Conservation (phyloP, 2,113 vertebrate species). For the Hippocampus mohnikei region DNA sequence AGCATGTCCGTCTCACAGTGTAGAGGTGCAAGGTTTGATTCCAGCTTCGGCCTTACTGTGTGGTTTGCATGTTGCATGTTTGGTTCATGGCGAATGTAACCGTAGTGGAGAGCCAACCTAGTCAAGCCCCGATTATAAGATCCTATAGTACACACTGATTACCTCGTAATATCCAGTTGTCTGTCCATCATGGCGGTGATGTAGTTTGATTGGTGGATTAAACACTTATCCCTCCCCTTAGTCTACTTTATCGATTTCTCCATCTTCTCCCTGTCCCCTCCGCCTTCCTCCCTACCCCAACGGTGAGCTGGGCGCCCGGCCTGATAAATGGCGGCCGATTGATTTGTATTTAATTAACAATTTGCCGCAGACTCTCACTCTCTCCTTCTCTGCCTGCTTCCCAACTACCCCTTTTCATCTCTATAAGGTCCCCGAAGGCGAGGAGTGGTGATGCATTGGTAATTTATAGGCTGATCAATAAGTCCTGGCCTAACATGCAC, state of each 20-base stretch:
- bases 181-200: slow-evolving; percentile 63
- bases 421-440: slow-evolving; percentile 54
- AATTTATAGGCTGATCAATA: slow-evolving; percentile 75
- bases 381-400: slow-evolving; percentile 47
- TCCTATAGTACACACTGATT: slow-evolving; percentile 29
- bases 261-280: slow-evolving; percentile 17
- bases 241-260: slow-evolving; percentile 65
- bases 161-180: slow-evolving; percentile 58
- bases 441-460: slow-evolving; percentile 66
- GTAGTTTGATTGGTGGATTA: slow-evolving; percentile 72
- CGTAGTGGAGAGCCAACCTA: no score
- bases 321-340: slow-evolving; percentile 89
- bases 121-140: slow-evolving; percentile 13
- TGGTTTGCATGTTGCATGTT: no score
- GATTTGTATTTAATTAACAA: slow-evolving; percentile 99
- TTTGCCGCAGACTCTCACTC: slow-evolving; percentile 80
- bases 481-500: slow-evolving; percentile 72
- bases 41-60: no score
- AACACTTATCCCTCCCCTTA: slow-evolving; percentile 67
- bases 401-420: slow-evolving; percentile 42
- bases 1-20: no score
- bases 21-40: no score
- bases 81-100: no score
- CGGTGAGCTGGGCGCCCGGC: slow-evolving; percentile 68
- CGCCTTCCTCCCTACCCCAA: slow-evolving; percentile 35